Percentiles rank a stretch among this genome's conserved stretches.
Evolutionary conservation across 64 coral and sea anemone genomes (phyloP).

Genomic region (Trachythela sp.): DNA sequence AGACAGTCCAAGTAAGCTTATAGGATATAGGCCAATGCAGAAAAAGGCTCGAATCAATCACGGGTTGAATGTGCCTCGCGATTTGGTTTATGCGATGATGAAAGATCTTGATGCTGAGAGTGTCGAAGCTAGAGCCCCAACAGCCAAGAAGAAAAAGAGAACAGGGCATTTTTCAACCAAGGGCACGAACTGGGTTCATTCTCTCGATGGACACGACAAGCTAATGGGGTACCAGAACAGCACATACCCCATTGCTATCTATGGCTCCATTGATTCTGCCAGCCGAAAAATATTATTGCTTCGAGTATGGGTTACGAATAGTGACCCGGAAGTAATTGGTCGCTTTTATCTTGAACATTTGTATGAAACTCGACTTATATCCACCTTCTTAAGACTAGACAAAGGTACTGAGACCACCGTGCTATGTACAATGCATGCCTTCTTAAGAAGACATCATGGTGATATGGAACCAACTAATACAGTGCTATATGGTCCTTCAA

Average conservation of each 20-base stretch:
- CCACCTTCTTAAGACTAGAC: not conserved
- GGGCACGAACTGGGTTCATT: not conserved
- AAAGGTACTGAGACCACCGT: not conserved
- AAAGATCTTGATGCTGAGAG: not conserved
- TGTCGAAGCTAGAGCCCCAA: not conserved
- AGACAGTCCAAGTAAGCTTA: not conserved
- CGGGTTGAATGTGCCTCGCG: not conserved
- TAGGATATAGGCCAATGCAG: not conserved
- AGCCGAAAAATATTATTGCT: not conserved
- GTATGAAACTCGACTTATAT: not conserved
- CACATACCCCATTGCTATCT: not conserved
- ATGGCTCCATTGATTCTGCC: not conserved
- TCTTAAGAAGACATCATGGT: not conserved
- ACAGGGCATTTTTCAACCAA: not conserved
- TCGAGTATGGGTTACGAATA: not conserved
- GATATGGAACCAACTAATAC: constrained; percentile 7
- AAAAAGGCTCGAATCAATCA: not conserved
- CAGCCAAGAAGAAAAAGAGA: not conserved
- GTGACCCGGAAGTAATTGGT: not conserved
- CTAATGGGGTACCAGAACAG: constrained; percentile 1
- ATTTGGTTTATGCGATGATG: constrained; percentile 2
- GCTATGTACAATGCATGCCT: not conserved
- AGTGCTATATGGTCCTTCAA: not conserved
- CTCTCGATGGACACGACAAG: not conserved
- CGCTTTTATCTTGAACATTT: not conserved